Evolutionary conservation across 2,888 invertebrate species (phyloP), one percentile per base, ranked within the genome.

Genomic region (Seira musarum): DNA sequence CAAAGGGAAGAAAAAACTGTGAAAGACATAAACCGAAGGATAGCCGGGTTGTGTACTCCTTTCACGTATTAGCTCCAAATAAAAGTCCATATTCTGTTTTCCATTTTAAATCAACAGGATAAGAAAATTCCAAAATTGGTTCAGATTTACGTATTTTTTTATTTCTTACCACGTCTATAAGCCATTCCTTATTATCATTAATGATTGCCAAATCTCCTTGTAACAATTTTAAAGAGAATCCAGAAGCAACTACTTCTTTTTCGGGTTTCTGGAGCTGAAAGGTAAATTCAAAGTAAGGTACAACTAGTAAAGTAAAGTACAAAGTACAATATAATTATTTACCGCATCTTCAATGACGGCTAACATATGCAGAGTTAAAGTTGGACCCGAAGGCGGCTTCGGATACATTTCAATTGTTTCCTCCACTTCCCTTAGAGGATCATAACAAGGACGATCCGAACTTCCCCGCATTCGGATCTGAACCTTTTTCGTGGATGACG

Each of bases 1-100:
- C 88, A 95, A 95, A 1, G 95, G 93, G 88, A 96, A 96, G 89
- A 99, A 99, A 90, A 98, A 99, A 0, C 98, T 98, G 88, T 96
- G 98, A 90, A 97, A 95, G 0, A 95, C 94, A 87, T 97, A 94
- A 0, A 95, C 93, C 84, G 91, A 92, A 0, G 95, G 94, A 87
- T 92, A 91, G 63, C 92, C 92, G 0, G 90, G 89, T 60, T 90
- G 89, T 75, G 92, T 91, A 6, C 94, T 92, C 73, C 99, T 90
- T 87, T 95, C 94, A 88, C 94, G 94, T 69, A 99, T 90, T 75
- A 99, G 89, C 88, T 96, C 96, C 94, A 99, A 95, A 89, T 99
- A 99, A 89, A 96, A 98, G 89, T 98, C 98, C 57, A 99, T 98
- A 0, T 98, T 89, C 90, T 91, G 40, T 72, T 30, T 2, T 60